Evolutionary conservation across 2,113 vertebrate species (phyloP).

Genomic region (Pituophis catenifer): DNA sequence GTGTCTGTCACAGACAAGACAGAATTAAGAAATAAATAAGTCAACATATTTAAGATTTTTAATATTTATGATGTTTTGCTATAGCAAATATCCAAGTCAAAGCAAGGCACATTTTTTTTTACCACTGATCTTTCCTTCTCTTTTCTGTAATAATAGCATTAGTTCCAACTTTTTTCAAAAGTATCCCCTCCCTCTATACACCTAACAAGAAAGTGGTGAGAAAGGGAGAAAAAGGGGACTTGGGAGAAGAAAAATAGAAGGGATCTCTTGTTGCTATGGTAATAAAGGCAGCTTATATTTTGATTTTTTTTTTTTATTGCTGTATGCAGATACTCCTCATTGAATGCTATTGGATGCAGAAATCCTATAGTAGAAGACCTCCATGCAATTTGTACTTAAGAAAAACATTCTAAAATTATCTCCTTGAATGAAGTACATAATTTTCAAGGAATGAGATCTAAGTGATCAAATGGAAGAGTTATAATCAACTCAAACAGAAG

Average conservation of each 20-base stretch:
- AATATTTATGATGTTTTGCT: neutral
- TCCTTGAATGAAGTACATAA: slow-evolving; percentile 16
- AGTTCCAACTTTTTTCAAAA: neutral
- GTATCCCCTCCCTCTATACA: slow-evolving; percentile 24
- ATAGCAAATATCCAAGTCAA: neutral
- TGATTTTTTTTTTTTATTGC: slow-evolving; percentile 10
- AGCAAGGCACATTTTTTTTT: neutral
- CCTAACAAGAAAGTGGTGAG: neutral
- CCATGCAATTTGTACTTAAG: neutral
- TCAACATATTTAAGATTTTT: neutral
- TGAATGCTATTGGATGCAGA: neutral
- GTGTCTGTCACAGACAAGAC: neutral
- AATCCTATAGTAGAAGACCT: slow-evolving; percentile 6
- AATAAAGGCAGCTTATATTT: slow-evolving; percentile 30
- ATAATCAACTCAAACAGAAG: neutral
- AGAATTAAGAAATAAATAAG: neutral
- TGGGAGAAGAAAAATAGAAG: neutral
- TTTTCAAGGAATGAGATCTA: neutral
- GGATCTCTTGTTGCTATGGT: slow-evolving; percentile 36
- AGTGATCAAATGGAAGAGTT: neutral
- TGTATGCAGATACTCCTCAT: slow-evolving; percentile 27
- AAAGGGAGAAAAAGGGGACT: neutral
- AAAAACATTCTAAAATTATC: neutral
- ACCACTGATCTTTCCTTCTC: neutral
- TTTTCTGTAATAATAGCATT: slow-evolving; percentile 24